Base-by-base conservation (phyloP, 1,140 invertebrate genomes). In the Dendrolimus kikuchii region DNA sequence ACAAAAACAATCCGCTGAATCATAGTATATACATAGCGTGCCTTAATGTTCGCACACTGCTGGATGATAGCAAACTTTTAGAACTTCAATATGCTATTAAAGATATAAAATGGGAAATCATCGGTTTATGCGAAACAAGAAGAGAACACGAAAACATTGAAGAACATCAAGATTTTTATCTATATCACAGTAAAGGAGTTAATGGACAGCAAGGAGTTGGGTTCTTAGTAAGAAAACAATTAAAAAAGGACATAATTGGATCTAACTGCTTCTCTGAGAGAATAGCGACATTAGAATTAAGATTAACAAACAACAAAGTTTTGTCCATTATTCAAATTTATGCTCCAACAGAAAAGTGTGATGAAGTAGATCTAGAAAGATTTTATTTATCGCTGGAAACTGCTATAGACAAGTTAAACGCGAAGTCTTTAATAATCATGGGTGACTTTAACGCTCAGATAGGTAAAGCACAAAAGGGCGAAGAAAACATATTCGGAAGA, bases 181-280 rank as follows among this genome's bases (percentile, higher is more conserved):
- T 64, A 8, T 64, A n/a, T 10, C 57, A 64, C 36, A 55, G 51
- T 42, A 4, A 36, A 42, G 43, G 54, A 40, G 52, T 40, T 2
- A 52, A 64, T 7, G 62, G 57, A 53, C 57, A 49, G 40, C 59
- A 64, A 49, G 62, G 57, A 53, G 56, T 62, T 4, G 56, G 60
- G n/a, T 62, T 59, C n/a, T 55, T 62, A 38, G 51, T 62, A 7
- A 59, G 59, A 46, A 62, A 62, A 55, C 7, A 55, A 7, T 46
- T 62, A 37, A 58, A 59, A 46, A 42, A 49, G 6, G 40, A 55
- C 48, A 62, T 62, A 41, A 39, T 57, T 9, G 44, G 9, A 37
- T 3, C 55, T 0, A 60, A 55, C 56, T 51, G 43, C 36, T 59
- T 51, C 40, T 62, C 60, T 10, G 60, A 62, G 36, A n/a, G 57